These are phyloP conservation scores for Salvelinus sp. DNA, from an alignment of 2,113 vertebrate genomes.

Conservation along the genomic window DNA sequence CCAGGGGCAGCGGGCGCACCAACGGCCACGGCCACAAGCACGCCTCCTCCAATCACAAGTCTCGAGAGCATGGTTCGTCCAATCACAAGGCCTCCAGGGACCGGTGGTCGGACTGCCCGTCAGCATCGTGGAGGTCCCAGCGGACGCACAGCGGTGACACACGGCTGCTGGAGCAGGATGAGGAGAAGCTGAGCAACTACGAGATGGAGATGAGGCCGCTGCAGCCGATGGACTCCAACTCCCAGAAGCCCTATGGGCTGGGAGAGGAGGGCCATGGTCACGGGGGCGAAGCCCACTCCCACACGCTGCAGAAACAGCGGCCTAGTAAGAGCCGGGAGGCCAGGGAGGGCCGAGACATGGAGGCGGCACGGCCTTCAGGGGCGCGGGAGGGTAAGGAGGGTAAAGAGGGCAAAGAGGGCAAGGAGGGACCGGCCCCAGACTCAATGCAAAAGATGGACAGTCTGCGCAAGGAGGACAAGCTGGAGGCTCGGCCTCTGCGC, in stretches of 20 bases:
- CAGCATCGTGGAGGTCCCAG: slow-evolving; percentile 85
- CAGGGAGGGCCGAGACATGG: slow-evolving; percentile 36
- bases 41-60: slow-evolving; percentile 53
- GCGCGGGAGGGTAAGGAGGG: slow-evolving; percentile 71
- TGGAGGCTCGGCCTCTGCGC: slow-evolving; percentile 86
- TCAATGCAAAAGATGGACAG: slow-evolving; percentile 86
- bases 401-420: slow-evolving; percentile 38
- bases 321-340: slow-evolving; percentile 80
- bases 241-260: slow-evolving; percentile 73
- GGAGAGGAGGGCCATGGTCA: slow-evolving; percentile 67
- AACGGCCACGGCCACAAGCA: slow-evolving; percentile 86
- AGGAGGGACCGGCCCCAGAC: slow-evolving; percentile 39
- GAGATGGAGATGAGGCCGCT: slow-evolving; percentile 98
- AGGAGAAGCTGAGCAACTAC: slow-evolving; percentile 95
- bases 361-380: slow-evolving; percentile 9
- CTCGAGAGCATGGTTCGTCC: slow-evolving; percentile 69
- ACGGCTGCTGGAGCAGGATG: slow-evolving; percentile 86
- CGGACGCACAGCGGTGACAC: slow-evolving; percentile 77
- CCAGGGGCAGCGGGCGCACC: slow-evolving; percentile 65
- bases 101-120: slow-evolving; percentile 84
- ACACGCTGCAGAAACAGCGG: slow-evolving; percentile 83
- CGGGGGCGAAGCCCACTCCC: slow-evolving; percentile 68
- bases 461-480: slow-evolving; percentile 79
- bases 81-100: slow-evolving; percentile 87
- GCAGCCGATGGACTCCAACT: slow-evolving; percentile 76